A percentile compares a stretch with the other conserved stretches of the same genome.
These are phyloP conservation scores for Clavelina lepadiformis DNA, from an alignment of 23 tunicate genomes.

Conservation along the genomic window DNA sequence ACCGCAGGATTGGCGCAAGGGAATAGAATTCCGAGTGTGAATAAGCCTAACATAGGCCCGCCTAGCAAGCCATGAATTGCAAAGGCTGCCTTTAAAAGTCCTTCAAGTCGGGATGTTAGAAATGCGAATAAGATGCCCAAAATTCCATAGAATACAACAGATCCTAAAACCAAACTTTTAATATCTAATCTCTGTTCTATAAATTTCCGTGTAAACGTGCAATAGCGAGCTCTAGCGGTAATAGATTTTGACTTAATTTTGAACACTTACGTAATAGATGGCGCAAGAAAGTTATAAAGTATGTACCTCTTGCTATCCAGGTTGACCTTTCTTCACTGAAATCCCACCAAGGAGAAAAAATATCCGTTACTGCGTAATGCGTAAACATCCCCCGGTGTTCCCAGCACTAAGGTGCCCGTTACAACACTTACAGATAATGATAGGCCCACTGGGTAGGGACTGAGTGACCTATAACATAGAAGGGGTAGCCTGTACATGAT, in stretches of 20 bases:
- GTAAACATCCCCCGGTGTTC: conserved; percentile 63
- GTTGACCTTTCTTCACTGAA: no score
- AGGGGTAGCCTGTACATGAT: no score
- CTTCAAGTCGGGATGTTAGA: conserved; percentile 50
- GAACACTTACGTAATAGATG: no score
- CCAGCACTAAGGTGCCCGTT: conserved; percentile 55
- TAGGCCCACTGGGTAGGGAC: conserved; percentile 45
- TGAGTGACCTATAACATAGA: conserved; percentile 54
- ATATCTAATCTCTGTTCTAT: conserved; percentile 59
- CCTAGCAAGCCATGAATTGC: conserved; percentile 59
- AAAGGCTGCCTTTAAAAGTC: conserved; percentile 52
- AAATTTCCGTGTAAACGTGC: no score
- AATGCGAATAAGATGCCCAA: conserved; percentile 54
- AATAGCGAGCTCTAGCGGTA: no score
- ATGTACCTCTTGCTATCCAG: no score
- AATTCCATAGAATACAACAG: conserved; percentile 42
- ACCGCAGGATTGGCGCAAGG: conserved; percentile 59
- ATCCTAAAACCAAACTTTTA: conserved; percentile 11
- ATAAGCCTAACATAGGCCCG: conserved; percentile 63
- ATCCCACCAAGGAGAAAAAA: no score
- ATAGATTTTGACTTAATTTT: no score
- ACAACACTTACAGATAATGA: conserved; percentile 31
- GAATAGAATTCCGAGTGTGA: conserved; percentile 49
- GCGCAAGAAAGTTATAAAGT: no score
- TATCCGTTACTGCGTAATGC: no score